Conservation (phyloP, 1,140 invertebrate species). For the Leptonema lineaticorne region DNA sequence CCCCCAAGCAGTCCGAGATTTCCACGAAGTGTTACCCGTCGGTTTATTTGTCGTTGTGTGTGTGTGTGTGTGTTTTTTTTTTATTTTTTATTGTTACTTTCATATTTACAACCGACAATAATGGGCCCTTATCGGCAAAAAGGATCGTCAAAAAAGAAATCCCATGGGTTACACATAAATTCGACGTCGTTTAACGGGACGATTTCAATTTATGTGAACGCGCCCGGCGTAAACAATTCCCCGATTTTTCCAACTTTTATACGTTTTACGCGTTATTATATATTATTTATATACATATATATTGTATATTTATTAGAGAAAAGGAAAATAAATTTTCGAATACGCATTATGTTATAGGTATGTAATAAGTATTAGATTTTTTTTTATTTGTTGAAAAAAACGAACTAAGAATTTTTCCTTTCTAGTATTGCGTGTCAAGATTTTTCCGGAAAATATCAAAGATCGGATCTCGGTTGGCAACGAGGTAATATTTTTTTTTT, state of each 20-base stretch:
- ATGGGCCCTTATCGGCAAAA: background rate
- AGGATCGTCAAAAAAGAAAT: conserved; percentile 7
- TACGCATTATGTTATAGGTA: too few species aligned
- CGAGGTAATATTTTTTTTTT: conserved; percentile 1
- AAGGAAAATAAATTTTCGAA: too few species aligned
- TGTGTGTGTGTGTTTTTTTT: background rate
- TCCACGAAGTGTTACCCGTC: background rate
- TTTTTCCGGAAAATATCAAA: conserved; percentile 10
- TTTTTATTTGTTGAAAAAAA: too few species aligned
- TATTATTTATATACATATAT: too few species aligned
- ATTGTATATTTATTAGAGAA: too few species aligned
- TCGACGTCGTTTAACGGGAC: conserved; percentile 11
- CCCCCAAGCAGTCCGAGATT: background rate
- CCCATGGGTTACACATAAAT: conserved; percentile 7
- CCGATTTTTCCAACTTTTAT: background rate
- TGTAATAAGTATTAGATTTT: too few species aligned
- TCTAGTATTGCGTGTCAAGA: background rate
- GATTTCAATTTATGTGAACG: conserved; percentile 8
- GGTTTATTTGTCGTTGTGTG: background rate
- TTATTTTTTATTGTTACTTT: background rate
- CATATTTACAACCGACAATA: conserved; percentile 10
- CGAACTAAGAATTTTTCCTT: too few species aligned
- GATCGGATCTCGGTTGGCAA: background rate
- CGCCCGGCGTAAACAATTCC: background rate
- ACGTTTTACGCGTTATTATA: background rate